Evolutionary conservation across 2,113 vertebrate species (phyloP), one percentile per base, ranked within the genome.

Genomic region (Dissostichus mawsoni): DNA sequence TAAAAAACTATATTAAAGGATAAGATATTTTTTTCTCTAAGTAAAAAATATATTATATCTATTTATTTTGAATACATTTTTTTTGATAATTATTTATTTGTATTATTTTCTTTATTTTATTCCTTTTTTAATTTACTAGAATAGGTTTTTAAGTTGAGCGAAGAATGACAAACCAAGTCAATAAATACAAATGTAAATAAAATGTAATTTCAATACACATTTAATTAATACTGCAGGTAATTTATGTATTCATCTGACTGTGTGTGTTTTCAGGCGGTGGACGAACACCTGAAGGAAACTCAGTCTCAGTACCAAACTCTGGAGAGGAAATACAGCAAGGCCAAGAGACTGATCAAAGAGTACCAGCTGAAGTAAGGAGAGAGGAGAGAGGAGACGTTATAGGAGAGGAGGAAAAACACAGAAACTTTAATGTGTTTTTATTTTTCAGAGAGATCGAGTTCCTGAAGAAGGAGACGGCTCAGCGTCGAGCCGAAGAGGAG

Each of bases 271-370:
- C 67, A 94, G 94, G 98, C 98, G 0, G 98, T 99, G 90, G 98
- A 99, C 0, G 98, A 99, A 92, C 98, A 99, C 88, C 95, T 99
- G 51, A 99, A 99, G 91, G 98, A 99, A 94, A 99, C 98, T 0
- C 98, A 99, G 94, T 92, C 96, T 8, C 98, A 99, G 93, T 98
- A 99, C 91, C 98, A 99, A 94, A 97, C 98, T 33, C 91, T 99
- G 82, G 98, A 99, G 93, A 96, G 98, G 91, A 99, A 99, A 91
- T 99, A 99, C 96, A 98, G 97, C 96, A 99, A 99, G 94, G 98
- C 98, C 93, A 99, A 99, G 91, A 92, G 97, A 58, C 96, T 99
- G 92, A 99, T 99, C 90, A 98, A 99, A 92, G 98, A 99, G 88
- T 99, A 97, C 94, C 98, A 99, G 94, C 98, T 98, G 91, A 99